Evolutionary conservation across 2,888 invertebrate species (phyloP), one percentile per base, ranked within the genome.

Genomic region (Blomia tropicalis): DNA sequence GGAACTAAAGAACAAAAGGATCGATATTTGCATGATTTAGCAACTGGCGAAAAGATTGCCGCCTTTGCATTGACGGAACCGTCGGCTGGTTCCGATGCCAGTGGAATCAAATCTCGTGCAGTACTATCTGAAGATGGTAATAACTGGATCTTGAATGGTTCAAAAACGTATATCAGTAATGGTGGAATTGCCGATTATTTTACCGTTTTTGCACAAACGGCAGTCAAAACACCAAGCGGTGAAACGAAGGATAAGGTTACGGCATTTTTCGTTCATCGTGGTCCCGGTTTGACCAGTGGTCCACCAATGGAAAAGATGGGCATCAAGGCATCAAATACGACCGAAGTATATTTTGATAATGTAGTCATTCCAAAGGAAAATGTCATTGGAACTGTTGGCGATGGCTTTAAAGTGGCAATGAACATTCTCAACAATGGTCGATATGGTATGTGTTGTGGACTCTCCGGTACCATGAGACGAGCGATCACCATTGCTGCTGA

Each of bases 241-340:
- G 69, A 79, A 72, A 72, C 73, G 4, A 76, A 75, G 66, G 83
- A 85, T 69, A 83, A 83, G 74, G 87, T 95, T 30, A 88, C 92
- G 0, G 95, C 89, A 1, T 96, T 98, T 74, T 87, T 98, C 71
- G 95, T 98, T 65, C 95, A 98, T 76, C 81, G 93, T 64, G 75
- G 80, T 1, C 95, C 95, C 76, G 92, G 90, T 60, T 86, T 98
- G 25, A 83, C 87, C 2, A 85, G 78, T 72, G 93, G 95, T 44
- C 84, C 89, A 43, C 91, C 95, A 51, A 96, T 98, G 77, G 87
- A 90, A 76, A 98, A 98, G 78, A 95, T 98, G 95, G 98, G 98
- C 66, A 98, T 98, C 74, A 92, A 90, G 67, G 76, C 85, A 69
- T 93, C 93, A 63, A 96, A 95, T 75, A 98, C 96, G 7, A 81